A percentile compares a stretch with the other conserved stretches of the same genome.
These are phyloP conservation scores for Leptopilina clavipes DNA, from an alignment of 1,140 invertebrate genomes.

Conservation along the genomic window DNA sequence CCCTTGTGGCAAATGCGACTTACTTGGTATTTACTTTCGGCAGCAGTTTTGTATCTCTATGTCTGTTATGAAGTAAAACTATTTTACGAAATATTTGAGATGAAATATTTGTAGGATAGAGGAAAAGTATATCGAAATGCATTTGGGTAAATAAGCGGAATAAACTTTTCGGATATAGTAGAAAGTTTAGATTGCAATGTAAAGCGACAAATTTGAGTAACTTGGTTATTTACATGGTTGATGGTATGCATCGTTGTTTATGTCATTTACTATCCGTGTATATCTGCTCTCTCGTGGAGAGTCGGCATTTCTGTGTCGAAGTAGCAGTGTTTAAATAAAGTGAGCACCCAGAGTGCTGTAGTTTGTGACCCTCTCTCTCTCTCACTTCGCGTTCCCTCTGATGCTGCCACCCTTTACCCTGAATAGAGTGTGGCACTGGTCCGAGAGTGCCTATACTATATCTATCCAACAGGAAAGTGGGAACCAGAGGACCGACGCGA, in stretches of 20 bases:
- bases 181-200: neutral
- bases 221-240: slow-evolving; percentile 1
- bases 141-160: neutral
- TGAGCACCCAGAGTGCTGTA: slow-evolving; percentile 42
- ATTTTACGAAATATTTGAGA: too few relatives aligned
- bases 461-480: slow-evolving; percentile 47
- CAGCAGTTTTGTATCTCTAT: too few relatives aligned
- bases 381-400: slow-evolving; percentile 44
- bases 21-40: too few relatives aligned
- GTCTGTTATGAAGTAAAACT: too few relatives aligned
- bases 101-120: too few relatives aligned
- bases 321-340: slow-evolving; percentile 51
- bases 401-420: slow-evolving; percentile 43
- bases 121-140: neutral
- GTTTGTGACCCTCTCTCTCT: slow-evolving; percentile 41
- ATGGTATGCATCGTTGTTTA: slow-evolving; percentile 23
- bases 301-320: slow-evolving; percentile 36
- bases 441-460: slow-evolving; percentile 43
- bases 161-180: neutral
- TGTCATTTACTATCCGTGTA: slow-evolving; percentile 7
- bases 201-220: slow-evolving; percentile 4
- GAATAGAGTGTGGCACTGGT: slow-evolving; percentile 45
- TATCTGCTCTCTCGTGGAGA: neutral
- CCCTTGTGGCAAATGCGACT: too few relatives aligned
- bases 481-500: slow-evolving; percentile 44